Conservation (phyloP, 2,888 invertebrate genomes). For the Drosophila yooni region DNA sequence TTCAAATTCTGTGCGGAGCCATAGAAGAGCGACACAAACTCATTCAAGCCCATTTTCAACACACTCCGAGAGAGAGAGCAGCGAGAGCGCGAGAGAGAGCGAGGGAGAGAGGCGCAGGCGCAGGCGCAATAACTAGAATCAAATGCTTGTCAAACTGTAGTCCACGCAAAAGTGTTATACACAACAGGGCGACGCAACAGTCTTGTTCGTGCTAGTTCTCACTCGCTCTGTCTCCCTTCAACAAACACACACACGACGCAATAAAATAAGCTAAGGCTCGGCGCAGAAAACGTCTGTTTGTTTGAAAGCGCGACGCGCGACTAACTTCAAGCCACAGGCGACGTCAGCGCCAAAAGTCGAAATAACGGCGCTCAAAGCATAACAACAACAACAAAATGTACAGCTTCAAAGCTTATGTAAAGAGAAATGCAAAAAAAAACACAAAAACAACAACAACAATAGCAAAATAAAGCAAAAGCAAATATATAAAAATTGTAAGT, state of each 20-base stretch:
- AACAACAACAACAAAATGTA: slow-evolving; percentile 19
- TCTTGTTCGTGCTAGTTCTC: slow-evolving; percentile 4
- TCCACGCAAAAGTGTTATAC: slow-evolving; percentile 58
- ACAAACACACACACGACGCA: slow-evolving; percentile 5
- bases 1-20: slow-evolving; percentile 83
- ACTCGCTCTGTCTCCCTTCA: slow-evolving; percentile 4
- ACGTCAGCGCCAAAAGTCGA: slow-evolving; percentile 39
- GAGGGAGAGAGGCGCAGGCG: slow-evolving; percentile 47
- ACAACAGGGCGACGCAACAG: slow-evolving; percentile 14
- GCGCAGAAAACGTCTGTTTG: slow-evolving; percentile 62
- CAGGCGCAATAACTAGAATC: slow-evolving; percentile 10
- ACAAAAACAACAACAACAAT: slow-evolving; percentile 10
- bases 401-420: slow-evolving; percentile 63
- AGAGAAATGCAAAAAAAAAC: slow-evolving; percentile 66
- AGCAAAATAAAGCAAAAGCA: slow-evolving; percentile 22
- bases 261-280: slow-evolving; percentile 12
- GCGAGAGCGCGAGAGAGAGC: not conserved
- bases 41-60: slow-evolving; percentile 83
- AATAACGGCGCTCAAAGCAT: slow-evolving; percentile 34
- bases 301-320: slow-evolving; percentile 72
- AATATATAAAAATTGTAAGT: slow-evolving; percentile 40
- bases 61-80: not conserved
- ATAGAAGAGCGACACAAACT: slow-evolving; percentile 85
- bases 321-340: slow-evolving; percentile 64
- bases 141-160: slow-evolving; percentile 57